Base-by-base conservation (phyloP, 2,888 invertebrate species). In the Mactromeris polynyma region DNA sequence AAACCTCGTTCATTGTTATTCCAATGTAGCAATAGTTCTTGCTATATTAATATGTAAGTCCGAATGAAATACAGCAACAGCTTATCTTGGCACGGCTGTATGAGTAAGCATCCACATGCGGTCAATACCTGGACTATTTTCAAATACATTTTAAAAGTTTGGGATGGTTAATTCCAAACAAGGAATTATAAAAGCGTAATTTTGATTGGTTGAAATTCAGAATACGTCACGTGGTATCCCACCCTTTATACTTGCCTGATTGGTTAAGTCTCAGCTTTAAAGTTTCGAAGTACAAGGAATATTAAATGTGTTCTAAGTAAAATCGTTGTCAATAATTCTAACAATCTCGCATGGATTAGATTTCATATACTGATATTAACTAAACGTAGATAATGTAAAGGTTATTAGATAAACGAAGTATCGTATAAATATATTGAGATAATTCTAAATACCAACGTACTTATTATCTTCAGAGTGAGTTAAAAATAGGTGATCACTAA, bases 191-290 rank as follows among this genome's bases (percentile, higher is more conserved):
- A 73, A 73, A 73, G 36, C 73, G 14, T 36, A 14, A 33, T 36
- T 73, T 17, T 73, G 33, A 73, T 73, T 73, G 73, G 73, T 36
- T 4, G 26, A 2, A 11, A 36, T 19, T 14, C 26, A 4, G 19
- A 73, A 31, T 11, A 73, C 73, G 36, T 73, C 31, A 73, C 17
- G 17, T 36, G 73, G 73, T 73, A 73, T 73, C 73, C 73, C 73
- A 73, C 4, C 0, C 31, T 11, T 36, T 36, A 14, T 11, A 4
- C 1, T 26, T 4, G 33, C 26, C 6, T 36, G 73, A 73, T 73
- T 73, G 73, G 73, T 33, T 33, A 26, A 26, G 33, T 36, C 26
- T 36, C 1, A 11, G 36, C 26, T 26, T 26, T 26, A 64, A 64
- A 64, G 58, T 64, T 64, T n/a, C 58, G 26, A 64, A 11, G 3